These are phyloP conservation scores for Synergus laeviventris DNA, from an alignment of 2,888 invertebrate species.

Conservation along the genomic window DNA sequence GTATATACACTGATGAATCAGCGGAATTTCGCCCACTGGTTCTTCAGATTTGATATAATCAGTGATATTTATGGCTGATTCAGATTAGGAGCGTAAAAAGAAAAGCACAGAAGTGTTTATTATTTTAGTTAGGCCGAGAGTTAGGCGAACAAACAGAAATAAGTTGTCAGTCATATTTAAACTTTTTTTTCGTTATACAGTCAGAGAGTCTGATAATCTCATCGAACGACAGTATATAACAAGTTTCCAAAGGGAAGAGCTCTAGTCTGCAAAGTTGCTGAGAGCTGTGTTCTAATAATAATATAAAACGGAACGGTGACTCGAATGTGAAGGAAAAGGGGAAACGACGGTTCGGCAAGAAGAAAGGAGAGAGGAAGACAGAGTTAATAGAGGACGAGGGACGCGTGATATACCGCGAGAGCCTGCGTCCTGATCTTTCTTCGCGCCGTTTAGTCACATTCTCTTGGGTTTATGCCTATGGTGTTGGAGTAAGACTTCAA, in stretches of 20 bases:
- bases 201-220: neutral
- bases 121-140: neutral
- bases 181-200: neutral
- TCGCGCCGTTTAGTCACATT: conserved; percentile 66
- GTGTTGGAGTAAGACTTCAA: conserved; percentile 16
- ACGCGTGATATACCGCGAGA: conserved; percentile 67
- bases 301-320: conserved; percentile 44
- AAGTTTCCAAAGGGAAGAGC: conserved; percentile 19
- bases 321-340: conserved; percentile 27
- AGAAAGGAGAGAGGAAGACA: conserved; percentile 41
- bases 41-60: too few relatives aligned
- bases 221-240: conserved; percentile 3
- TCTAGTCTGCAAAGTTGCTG: neutral
- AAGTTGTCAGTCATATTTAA: neutral
- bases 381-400: conserved; percentile 47
- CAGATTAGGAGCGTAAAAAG: too few relatives aligned
- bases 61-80: too few relatives aligned
- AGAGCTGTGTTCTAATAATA: conserved; percentile 39
- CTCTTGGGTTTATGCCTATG: conserved; percentile 43
- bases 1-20: too few relatives aligned
- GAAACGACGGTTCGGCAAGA: conserved; percentile 43
- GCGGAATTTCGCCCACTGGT: too few relatives aligned
- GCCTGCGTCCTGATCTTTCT: conserved; percentile 69
- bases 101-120: too few relatives aligned
- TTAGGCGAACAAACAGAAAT: neutral